A percentile compares a stretch with the other conserved stretches of the same genome.
Evolutionary conservation across 2,797 vertebrate genomes (phyloP).

Genomic region (Leptodactylus fallax): DNA sequence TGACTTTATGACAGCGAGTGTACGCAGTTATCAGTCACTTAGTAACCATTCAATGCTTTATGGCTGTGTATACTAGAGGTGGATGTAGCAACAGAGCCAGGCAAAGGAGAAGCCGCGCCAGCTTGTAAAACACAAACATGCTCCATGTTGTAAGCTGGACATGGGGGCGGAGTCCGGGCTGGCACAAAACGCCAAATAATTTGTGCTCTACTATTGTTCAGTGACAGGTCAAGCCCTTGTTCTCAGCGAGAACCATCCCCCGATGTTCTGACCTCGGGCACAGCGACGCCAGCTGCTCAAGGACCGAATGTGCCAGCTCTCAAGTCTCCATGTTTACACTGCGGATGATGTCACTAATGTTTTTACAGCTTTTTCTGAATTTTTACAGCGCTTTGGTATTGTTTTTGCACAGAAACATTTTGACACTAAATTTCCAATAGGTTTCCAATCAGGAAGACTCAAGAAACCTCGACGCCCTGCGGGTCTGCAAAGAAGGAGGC

Average conservation of each 20-base stretch:
- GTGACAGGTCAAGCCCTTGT: slow-evolving; percentile 43
- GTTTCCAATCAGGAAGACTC: no score
- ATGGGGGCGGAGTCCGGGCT: background rate
- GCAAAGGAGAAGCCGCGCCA: background rate
- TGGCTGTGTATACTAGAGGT: slow-evolving; percentile 26
- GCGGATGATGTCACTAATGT: no score
- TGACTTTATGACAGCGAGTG: slow-evolving; percentile 30
- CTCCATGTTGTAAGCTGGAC: background rate
- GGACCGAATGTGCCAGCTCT: no score
- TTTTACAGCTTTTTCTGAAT: no score
- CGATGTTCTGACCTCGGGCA: background rate
- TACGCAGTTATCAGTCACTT: slow-evolving; percentile 40
- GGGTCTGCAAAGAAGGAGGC: no score
- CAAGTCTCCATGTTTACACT: no score
- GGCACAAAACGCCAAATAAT: slow-evolving; percentile 12
- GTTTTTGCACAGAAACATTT: no score
- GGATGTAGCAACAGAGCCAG: slow-evolving; percentile 21
- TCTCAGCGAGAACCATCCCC: slow-evolving; percentile 6
- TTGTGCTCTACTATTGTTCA: slow-evolving; percentile 19
- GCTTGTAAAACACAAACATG: slow-evolving; percentile 1
- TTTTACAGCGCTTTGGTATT: no score
- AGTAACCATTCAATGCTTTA: slow-evolving; percentile 29
- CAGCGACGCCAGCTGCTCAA: no score
- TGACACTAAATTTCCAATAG: no score
- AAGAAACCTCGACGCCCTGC: no score